Percentiles rank a stretch among this genome's conserved stretches.
These are phyloP conservation scores for Zosterops lateralis DNA, from an alignment of 2,113 vertebrate genomes.

Conservation along the genomic window DNA sequence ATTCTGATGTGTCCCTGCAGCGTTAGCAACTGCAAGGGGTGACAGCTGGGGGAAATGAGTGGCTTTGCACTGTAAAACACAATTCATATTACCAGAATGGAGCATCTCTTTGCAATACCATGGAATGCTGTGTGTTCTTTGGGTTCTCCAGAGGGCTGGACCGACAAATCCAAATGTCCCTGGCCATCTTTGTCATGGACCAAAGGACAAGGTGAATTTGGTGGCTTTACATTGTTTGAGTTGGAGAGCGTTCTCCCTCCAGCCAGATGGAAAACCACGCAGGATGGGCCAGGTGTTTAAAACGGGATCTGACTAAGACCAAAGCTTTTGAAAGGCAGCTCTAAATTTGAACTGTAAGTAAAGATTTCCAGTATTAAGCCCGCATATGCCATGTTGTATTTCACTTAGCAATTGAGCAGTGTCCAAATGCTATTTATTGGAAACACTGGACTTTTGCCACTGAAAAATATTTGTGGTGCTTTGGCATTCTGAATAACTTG, in stretches of 20 bases:
- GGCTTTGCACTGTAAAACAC: neutral
- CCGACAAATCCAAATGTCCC: fast-evolving
- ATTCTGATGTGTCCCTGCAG: neutral
- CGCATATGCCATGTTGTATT: neutral
- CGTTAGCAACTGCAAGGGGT: neutral
- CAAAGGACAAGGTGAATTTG: neutral
- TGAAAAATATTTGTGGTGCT: constrained; percentile 43
- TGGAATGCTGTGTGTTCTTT: neutral
- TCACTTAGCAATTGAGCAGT: neutral
- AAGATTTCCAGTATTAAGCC: constrained; percentile 25
- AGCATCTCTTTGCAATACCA: neutral
- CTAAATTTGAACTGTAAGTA: constrained; percentile 25
- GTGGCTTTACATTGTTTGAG: neutral
- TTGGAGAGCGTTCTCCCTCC: neutral
- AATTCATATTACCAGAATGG: neutral
- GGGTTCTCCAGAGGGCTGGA: neutral
- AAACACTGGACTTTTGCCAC: constrained; percentile 27
- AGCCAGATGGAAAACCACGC: neutral
- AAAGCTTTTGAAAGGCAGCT: neutral
- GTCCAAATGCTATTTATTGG: constrained; percentile 28
- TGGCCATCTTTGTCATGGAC: neutral
- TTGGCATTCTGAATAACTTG: constrained; percentile 27
- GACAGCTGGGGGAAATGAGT: neutral
- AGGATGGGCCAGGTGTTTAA: neutral
- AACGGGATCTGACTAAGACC: neutral